phyloP scores from a whole-genome alignment of 1,140 invertebrate species.

The Anoplophora glabripennis region DNA sequence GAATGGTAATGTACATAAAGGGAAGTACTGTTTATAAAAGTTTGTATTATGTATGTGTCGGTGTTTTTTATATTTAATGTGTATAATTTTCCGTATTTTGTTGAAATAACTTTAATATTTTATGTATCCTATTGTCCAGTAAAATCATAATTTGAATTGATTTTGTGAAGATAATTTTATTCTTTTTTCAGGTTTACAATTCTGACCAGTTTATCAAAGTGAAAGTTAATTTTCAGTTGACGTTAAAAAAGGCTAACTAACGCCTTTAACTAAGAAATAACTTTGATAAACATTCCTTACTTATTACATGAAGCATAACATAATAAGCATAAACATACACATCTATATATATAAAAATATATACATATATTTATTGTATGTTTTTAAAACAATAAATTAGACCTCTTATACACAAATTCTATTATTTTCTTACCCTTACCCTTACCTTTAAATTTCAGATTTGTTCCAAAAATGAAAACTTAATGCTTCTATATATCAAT shows the following conservation, averaged over 20 bases:
- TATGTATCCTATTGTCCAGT: background rate
- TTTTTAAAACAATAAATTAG: conserved; percentile 29
- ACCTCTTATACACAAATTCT: conserved; percentile 12
- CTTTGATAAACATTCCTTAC: conserved; percentile 8
- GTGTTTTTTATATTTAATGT: background rate
- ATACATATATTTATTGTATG: conserved; percentile 28
- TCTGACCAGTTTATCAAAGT: background rate
- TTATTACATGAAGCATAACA: background rate
- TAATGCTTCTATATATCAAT: too few species aligned
- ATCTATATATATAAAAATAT: conserved; percentile 11
- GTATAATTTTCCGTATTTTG: background rate
- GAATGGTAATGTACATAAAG: conserved; percentile 28
- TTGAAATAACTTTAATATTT: background rate
- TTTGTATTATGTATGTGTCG: background rate
- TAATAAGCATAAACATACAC: conserved; percentile 18
- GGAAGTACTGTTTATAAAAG: conserved; percentile 19
- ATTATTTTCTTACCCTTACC: background rate
- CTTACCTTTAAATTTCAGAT: too few species aligned
- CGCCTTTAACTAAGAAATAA: background rate
- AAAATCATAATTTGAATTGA: background rate
- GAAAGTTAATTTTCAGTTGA: background rate
- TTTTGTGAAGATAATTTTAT: background rate
- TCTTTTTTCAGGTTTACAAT: background rate
- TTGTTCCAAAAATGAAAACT: too few species aligned
- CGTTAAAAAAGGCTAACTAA: background rate